These are phyloP conservation scores for Catostomus latipinnis DNA, from an alignment of 2,797 vertebrate genomes.

Conservation along the genomic window DNA sequence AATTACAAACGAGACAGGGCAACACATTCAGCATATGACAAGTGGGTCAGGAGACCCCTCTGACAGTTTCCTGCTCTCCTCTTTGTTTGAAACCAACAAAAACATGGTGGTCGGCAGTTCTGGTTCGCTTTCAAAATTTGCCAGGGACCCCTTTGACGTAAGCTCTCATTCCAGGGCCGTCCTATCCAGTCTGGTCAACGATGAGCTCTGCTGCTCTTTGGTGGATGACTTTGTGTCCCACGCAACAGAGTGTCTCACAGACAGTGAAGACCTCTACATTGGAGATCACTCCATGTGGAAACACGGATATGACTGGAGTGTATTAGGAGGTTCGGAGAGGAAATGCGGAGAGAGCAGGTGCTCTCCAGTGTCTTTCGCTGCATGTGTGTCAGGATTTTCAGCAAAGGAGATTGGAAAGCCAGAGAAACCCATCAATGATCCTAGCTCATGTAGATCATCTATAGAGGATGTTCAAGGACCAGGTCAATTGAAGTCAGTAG, in stretches of 20 bases:
- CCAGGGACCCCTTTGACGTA: constrained; percentile 68
- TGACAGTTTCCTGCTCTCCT: constrained; percentile 79
- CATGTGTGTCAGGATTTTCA: constrained; percentile 70
- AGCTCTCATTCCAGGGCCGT: constrained; percentile 74
- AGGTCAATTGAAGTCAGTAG: constrained; percentile 60
- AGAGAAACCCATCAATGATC: constrained; percentile 39
- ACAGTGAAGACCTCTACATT: constrained; percentile 72
- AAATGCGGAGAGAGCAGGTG: constrained; percentile 48
- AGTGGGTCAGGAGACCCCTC: constrained; percentile 62
- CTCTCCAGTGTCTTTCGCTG: constrained; percentile 67
- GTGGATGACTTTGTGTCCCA: constrained; percentile 78
- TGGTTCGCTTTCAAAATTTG: constrained; percentile 65
- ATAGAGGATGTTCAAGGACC: constrained; percentile 53
- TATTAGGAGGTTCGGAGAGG: constrained; percentile 69
- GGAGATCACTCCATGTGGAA: constrained; percentile 75
- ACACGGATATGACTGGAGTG: constrained; percentile 78
- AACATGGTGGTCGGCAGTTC: constrained; percentile 69
- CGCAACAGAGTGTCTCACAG: constrained; percentile 60
- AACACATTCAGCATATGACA: constrained; percentile 78
- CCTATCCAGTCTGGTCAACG: constrained; percentile 75
- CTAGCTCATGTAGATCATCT: constrained; percentile 37
- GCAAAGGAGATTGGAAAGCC: constrained; percentile 57
- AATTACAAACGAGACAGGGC: constrained; percentile 79
- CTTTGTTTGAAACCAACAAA: constrained; percentile 76
- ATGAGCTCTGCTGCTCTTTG: constrained; percentile 78